Evolutionary conservation across 2,113 vertebrate genomes (phyloP).

Genomic region (Genyomyrus donnyi): DNA sequence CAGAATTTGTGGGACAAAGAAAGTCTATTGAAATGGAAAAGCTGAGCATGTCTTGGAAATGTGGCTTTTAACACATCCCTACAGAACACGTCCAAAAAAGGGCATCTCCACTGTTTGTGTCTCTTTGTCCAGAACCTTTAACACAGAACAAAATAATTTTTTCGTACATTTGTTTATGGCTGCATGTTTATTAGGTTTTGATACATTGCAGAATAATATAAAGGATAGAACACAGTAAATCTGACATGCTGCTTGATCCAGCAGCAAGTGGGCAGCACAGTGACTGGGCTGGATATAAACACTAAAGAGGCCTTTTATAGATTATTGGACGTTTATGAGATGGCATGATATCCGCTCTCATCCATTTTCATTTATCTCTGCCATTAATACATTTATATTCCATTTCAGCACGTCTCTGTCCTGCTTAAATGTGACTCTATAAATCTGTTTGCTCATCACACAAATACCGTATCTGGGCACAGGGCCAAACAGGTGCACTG

Average conservation of each 20-base stretch:
- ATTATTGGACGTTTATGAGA: neutral
- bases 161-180: neutral
- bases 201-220: neutral
- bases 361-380: neutral
- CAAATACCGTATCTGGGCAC: neutral
- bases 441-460: neutral
- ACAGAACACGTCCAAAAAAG: neutral
- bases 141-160: neutral
- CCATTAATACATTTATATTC: neutral
- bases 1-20: neutral
- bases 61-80: neutral
- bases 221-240: neutral
- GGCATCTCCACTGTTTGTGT: neutral
- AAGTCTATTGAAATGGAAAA: neutral
- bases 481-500: neutral
- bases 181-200: neutral
- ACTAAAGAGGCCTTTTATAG: neutral
- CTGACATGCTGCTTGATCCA: neutral
- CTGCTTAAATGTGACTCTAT: neutral
- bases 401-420: neutral
- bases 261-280: neutral
- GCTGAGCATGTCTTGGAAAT: neutral
- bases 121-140: neutral
- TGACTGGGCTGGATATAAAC: neutral
- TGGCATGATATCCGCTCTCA: neutral